Base-by-base conservation (phyloP, 1,140 invertebrate genomes). In the Microplitis mediator region DNA sequence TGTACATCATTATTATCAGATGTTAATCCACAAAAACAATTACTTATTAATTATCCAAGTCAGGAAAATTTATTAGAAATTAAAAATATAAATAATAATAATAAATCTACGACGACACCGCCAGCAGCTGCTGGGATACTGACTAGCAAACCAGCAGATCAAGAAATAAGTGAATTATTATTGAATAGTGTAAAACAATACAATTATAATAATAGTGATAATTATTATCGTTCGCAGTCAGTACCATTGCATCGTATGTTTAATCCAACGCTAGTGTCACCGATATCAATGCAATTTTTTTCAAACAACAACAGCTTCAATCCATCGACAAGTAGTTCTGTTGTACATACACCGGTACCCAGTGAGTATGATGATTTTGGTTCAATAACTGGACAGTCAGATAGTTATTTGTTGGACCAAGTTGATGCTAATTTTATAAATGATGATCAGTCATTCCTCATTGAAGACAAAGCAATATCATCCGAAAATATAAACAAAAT, bases 201-300 rank as follows among this genome's bases (percentile, higher is more conserved):
- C 14, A 71, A 45, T 45, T 45, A 45, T 8, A 45, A 3, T 45
- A 45, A 69, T 1, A 84, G 74, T 5, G 85, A 86, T 52, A 83
- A 83, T 56, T 80, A 87, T 3, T 91, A 90, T 74, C 88, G 93
- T 56, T 93, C 92, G 3, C 93, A 93, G 77, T 94, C 93, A 0
- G 93, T 94, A 31, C 93, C 93, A 0, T 81, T 93, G n/a, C 90
- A 92, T 77, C 89, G 90, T 65, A 91, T 91, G 90, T 84, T 87
- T 9, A 84, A 83, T 77, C 81, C 82, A 0, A 78, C 81, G 13
- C 71, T 86, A 4, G 79, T 85, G 69, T 88, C 86, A 4, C 83
- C 83, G 4, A 78, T 80, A 14, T 13, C 78, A 80, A 45, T 78
- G 5, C 76, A 85, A 39, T 75, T 73, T 62, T 83, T 86, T 74